Conservation (phyloP, 2,113 vertebrate genomes). For the Eurystomus gularis region DNA sequence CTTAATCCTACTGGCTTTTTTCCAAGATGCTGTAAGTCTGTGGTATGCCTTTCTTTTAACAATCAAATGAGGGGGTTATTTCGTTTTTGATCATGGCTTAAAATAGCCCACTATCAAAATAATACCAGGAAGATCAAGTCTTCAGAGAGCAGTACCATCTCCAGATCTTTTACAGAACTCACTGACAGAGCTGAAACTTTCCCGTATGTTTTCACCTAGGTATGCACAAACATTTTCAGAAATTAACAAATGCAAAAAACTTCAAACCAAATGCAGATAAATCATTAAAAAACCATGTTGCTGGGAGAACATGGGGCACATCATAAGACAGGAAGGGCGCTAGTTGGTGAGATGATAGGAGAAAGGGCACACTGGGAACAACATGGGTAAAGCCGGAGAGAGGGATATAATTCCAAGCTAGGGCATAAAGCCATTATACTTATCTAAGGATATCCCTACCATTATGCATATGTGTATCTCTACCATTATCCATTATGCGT, state of each 20-base stretch:
- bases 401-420: not conserved
- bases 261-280: not conserved
- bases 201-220: not conserved
- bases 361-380: not conserved
- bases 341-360: not conserved
- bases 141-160: not conserved
- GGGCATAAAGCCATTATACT: not conserved
- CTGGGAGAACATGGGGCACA: not conserved
- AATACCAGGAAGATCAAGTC: not conserved
- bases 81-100: not conserved
- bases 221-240: not conserved
- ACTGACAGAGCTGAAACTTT: not conserved
- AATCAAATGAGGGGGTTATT: not conserved
- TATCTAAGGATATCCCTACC: not conserved
- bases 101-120: conserved; percentile 14
- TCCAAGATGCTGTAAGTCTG: conserved; percentile 27
- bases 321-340: not conserved
- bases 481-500: not conserved
- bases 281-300: not conserved
- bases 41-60: not conserved
- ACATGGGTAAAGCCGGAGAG: not conserved
- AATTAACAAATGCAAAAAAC: not conserved
- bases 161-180: not conserved
- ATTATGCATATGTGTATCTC: not conserved
- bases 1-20: conserved; percentile 36